Base-by-base conservation (phyloP, 2,113 vertebrate species). In the zebrafish (Danio rerio) region DNA sequence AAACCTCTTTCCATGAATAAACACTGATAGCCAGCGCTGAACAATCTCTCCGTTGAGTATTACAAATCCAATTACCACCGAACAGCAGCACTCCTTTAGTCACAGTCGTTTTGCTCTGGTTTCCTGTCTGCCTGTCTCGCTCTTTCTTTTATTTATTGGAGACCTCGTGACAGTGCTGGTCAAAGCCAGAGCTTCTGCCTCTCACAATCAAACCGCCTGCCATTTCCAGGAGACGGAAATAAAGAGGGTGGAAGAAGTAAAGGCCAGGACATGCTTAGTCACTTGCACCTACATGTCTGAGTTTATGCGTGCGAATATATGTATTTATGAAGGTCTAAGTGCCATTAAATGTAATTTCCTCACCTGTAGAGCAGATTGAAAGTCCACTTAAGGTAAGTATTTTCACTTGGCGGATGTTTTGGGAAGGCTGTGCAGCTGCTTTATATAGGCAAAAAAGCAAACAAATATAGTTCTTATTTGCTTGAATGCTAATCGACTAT, bases 1-100 rank as follows among this genome's bases (percentile, higher is more conserved):
- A 83, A 70, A 62, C 58, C 12, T 52, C 58, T 73, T 79, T 10
- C 47, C 66, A 83, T 71, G 82, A 83, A 83, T 78, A 72, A 72
- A 72, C 74, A 78, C 58, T 10, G 47, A 6, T 21, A 9, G 68
- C 62, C 72, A 40, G 45, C n/a, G 16, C 61, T 45, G 50, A 80
- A 55, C 59, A 66, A 45, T 80, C 50, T 66, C 55, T 66, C 61
- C 71, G 55, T 42, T 49, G 81, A 56, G 71, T 74, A 58, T 59
- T 66, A 31, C 81, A 82, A 66, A 75, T 75, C 73, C 70, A 75
- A 66, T 81, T 75, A 82, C 59, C 70, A 75, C 16, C 58, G 18
- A 75, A 75, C 59, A 47, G 42, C 61, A 56, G 12, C 49, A 52
- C 58, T 53, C 80, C 58, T 81, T 62, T 16, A 47, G 69, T 78